Conservation (phyloP, 1,140 invertebrate genomes). For the Holotrichia oblita region DNA sequence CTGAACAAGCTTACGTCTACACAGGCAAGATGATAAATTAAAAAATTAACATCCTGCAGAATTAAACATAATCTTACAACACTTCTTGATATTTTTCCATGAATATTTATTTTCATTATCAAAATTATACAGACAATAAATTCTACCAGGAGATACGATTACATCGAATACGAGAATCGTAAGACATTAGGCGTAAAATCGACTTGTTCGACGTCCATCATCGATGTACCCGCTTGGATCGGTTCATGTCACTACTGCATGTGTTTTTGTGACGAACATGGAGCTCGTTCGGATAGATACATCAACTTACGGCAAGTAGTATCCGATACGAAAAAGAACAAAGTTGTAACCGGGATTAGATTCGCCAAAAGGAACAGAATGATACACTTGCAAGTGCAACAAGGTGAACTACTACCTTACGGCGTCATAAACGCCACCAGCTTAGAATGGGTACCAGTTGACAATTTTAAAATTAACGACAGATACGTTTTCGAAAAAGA, state of each 20-base stretch:
- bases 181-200: conserved; percentile 67
- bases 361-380: no score
- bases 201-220: conserved; percentile 66
- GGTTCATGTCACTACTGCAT: conserved; percentile 86
- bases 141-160: conserved; percentile 72
- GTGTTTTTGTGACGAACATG: conserved; percentile 83
- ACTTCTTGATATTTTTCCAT: background rate
- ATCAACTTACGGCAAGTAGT: conserved; percentile 75
- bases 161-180: conserved; percentile 83
- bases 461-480: conserved; percentile 67
- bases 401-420: no score
- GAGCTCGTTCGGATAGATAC: conserved; percentile 75
- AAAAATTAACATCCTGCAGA: background rate
- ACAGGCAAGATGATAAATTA: background rate
- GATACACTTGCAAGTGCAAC: no score
- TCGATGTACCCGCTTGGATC: conserved; percentile 87
- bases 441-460: no score
- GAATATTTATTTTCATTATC: background rate
- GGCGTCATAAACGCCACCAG: no score
- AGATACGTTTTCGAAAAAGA: conserved; percentile 62
- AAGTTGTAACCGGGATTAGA: no score
- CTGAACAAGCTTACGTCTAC: background rate
- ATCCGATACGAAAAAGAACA: no score
- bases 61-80: no score
- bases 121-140: background rate